These are phyloP conservation scores for Blera fallax DNA, from an alignment of 2,888 invertebrate genomes.

Conservation along the genomic window DNA sequence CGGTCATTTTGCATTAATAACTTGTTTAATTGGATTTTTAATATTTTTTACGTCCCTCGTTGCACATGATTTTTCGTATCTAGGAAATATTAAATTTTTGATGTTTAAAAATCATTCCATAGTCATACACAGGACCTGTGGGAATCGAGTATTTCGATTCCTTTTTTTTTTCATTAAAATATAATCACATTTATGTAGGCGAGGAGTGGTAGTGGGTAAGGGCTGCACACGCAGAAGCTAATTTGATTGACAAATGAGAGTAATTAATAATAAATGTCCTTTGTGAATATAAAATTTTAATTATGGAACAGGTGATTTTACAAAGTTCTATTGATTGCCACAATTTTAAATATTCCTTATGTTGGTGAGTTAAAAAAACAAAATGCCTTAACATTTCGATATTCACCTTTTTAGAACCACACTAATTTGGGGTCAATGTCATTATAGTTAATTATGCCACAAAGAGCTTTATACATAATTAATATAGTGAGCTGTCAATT, in stretches of 20 bases:
- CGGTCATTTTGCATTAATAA: conserved; percentile 46
- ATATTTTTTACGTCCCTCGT: background rate
- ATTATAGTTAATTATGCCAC: no score
- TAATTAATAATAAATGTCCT: conserved; percentile 45
- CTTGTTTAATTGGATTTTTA: conserved; percentile 64
- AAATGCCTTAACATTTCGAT: background rate
- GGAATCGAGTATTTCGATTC: background rate
- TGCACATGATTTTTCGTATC: background rate
- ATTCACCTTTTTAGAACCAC: no score
- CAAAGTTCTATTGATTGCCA: background rate
- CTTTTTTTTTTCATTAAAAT: background rate
- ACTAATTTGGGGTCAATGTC: no score
- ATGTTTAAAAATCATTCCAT: conserved; percentile 23
- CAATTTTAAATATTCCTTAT: background rate
- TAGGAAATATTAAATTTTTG: conserved; percentile 19
- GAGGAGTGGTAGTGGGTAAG: background rate
- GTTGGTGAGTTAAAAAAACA: background rate
- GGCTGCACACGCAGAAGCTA: background rate
- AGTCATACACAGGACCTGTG: background rate
- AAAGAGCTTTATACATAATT: no score
- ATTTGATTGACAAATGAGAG: conserved; percentile 54
- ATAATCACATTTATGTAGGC: background rate
- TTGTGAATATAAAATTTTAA: conserved; percentile 48
- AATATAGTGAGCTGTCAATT: no score
- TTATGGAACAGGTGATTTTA: conserved; percentile 25